These are phyloP conservation scores for Meteorus cinctellus DNA, from an alignment of 2,888 invertebrate genomes.

Conservation along the genomic window DNA sequence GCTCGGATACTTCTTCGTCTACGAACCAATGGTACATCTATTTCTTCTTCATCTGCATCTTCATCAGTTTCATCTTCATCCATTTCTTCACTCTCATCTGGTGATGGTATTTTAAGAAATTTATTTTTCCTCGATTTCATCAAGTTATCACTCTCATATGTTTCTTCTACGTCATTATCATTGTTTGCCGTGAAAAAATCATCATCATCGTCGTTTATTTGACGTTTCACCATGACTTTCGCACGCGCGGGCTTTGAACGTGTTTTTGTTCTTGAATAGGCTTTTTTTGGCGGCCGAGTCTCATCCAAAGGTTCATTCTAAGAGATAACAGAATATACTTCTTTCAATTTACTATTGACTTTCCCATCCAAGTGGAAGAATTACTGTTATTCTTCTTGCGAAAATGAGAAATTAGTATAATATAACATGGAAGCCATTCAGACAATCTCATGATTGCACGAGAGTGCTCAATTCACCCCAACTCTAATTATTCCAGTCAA, in stretches of 20 bases:
- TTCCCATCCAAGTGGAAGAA: too few relatives aligned
- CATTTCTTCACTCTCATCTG: conserved; percentile 50
- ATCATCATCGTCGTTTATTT: conserved; percentile 40
- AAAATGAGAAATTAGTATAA: too few relatives aligned
- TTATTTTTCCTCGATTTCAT: conserved; percentile 28
- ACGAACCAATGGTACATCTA: conserved; percentile 48
- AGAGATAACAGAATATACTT: conserved; percentile 21
- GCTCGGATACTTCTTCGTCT: conserved; percentile 54
- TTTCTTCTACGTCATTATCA: conserved; percentile 26
- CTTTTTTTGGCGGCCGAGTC: conserved; percentile 62
- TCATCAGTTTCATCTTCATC: conserved; percentile 48
- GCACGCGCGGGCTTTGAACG: conserved; percentile 57
- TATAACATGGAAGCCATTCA: background rate
- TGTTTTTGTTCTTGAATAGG: conserved; percentile 56
- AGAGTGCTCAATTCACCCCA: background rate
- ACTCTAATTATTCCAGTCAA: background rate
- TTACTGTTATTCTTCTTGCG: too few relatives aligned
- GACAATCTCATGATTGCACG: background rate
- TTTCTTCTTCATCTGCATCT: conserved; percentile 48
- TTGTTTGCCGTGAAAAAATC: conserved; percentile 29
- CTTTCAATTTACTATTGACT: too few relatives aligned
- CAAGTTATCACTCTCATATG: conserved; percentile 8
- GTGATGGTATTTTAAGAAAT: conserved; percentile 47
- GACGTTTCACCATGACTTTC: conserved; percentile 63
- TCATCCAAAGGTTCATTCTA: conserved; percentile 64